Evolutionary conservation across 2,797 vertebrate species (phyloP).

Genomic region (Enteromius unitaeniatus): DNA sequence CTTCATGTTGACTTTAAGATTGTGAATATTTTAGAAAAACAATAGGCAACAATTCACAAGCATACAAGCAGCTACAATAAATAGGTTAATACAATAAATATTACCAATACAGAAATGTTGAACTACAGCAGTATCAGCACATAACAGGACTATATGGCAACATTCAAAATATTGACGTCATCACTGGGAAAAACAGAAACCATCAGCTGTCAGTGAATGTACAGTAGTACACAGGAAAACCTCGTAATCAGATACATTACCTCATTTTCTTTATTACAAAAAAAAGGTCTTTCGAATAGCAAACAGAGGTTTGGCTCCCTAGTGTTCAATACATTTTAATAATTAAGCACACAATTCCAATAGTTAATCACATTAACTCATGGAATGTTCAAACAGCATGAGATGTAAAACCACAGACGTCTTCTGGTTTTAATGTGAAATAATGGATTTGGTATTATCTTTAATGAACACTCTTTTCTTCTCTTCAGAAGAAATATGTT

Average conservation of each 20-base stretch:
- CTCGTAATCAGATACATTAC: neutral
- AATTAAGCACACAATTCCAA: slow-evolving; percentile 45
- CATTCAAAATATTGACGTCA: neutral
- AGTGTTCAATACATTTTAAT: slow-evolving; percentile 46
- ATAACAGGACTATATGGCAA: neutral
- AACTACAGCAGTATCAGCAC: neutral
- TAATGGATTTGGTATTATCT: neutral
- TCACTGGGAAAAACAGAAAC: neutral
- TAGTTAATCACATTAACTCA: neutral
- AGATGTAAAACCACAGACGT: neutral
- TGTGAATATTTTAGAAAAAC: neutral
- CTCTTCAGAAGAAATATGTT: neutral
- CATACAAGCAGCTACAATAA: neutral
- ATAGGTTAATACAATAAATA: too few relatives aligned
- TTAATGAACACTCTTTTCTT: neutral
- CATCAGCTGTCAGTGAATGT: neutral
- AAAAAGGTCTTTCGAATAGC: slow-evolving; percentile 10
- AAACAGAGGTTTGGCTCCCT: neutral
- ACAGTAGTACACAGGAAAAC: neutral
- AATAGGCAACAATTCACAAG: neutral
- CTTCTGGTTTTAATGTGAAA: neutral
- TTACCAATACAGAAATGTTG: neutral
- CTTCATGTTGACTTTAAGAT: neutral
- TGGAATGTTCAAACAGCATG: neutral
- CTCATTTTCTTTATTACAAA: neutral